These are phyloP conservation scores for Meta bourneti DNA, from an alignment of 2,888 invertebrate species.

Conservation along the genomic window DNA sequence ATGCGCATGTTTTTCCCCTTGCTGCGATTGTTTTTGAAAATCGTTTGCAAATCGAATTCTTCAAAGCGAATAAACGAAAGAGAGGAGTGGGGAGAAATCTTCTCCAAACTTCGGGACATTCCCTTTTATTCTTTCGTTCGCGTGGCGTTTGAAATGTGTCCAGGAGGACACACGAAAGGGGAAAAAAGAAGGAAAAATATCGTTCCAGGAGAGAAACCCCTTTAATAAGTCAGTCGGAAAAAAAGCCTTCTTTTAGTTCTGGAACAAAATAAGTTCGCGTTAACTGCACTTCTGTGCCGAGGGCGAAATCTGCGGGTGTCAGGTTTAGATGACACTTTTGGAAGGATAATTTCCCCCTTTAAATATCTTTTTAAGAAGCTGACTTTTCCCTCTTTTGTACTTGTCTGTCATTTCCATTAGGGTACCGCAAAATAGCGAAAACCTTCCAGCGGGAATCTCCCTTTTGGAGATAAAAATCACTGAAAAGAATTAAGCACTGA, in stretches of 20 bases:
- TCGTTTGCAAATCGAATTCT: constrained; percentile 50
- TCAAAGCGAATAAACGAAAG: constrained; percentile 25
- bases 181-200: background rate
- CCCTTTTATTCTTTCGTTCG: constrained; percentile 17
- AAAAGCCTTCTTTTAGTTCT: constrained; percentile 24
- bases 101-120: background rate
- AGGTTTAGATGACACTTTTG: constrained; percentile 43
- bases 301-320: constrained; percentile 51
- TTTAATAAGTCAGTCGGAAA: constrained; percentile 39
- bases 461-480: background rate
- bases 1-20: constrained; percentile 10
- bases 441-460: background rate
- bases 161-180: background rate
- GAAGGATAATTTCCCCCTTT: constrained; percentile 42
- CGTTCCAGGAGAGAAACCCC: background rate
- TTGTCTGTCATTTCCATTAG: constrained; percentile 53
- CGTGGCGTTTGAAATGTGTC: constrained; percentile 24
- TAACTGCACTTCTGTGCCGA: constrained; percentile 38
- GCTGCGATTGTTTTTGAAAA: constrained; percentile 23
- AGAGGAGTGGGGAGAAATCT: background rate
- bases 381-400: constrained; percentile 41
- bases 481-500: background rate
- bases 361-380: constrained; percentile 32
- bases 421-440: background rate
- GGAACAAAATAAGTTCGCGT: constrained; percentile 25